These are phyloP conservation scores for Alligator mississippiensis DNA, from an alignment of 2,113 vertebrate species.

Conservation along the genomic window DNA sequence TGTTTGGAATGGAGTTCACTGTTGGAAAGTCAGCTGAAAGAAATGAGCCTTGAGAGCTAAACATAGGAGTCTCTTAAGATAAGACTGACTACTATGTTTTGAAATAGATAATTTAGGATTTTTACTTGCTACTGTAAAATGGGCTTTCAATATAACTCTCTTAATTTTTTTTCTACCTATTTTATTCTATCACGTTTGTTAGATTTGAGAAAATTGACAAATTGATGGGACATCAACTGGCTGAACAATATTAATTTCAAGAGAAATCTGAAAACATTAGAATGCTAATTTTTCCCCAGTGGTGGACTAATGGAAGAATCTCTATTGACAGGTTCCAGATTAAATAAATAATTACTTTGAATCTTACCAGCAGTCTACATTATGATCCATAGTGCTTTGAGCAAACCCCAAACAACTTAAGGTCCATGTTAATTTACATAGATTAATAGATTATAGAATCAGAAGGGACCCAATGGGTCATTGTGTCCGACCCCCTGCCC, in stretches of 20 bases:
- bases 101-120: background rate
- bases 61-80: background rate
- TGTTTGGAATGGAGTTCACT: background rate
- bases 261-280: background rate
- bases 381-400: background rate
- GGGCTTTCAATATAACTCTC: background rate
- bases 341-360: background rate
- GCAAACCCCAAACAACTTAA: background rate
- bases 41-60: background rate
- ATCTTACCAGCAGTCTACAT: background rate
- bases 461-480: no score
- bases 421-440: no score
- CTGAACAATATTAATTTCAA: background rate
- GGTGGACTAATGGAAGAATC: background rate
- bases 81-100: background rate
- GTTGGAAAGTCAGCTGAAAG: background rate
- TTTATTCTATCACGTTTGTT: background rate
- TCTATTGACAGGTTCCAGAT: background rate
- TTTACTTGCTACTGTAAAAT: background rate
- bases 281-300: background rate
- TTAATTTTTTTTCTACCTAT: background rate
- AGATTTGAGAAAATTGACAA: background rate
- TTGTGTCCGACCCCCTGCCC: no score
- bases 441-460: no score
- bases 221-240: background rate